Base-by-base conservation (phyloP, 2,888 invertebrate species). In the Exocentrus adspersus region DNA sequence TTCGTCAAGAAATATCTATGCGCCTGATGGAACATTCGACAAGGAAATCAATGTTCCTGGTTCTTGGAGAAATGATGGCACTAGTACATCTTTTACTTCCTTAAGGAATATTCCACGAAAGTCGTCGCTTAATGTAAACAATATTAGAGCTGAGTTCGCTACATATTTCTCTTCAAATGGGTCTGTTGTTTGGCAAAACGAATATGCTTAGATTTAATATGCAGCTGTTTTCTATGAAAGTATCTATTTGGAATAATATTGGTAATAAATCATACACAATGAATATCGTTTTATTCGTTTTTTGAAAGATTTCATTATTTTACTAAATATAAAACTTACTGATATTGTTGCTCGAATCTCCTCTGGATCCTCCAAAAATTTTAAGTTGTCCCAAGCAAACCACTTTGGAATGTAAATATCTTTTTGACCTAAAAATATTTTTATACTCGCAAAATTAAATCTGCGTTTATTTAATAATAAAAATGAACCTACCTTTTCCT, bases 11-110 rank as follows among this genome's bases (percentile, higher is more conserved):
- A 42, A 2, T 42, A 14, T 42, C 7, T 42, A 42, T 14, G 16
- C 14, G 14, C 42, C 42, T 12, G 12, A 10, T 14, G 42, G 42
- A 12, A 42, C 14, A 42, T 14, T 42, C 16, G 42, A 42, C 16
- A 28, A 4, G 7, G 28, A 28, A 28, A 20, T 19, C 7, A 45
- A 45, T 45, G 20, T 45, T 19, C 10, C 17, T 19, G 45, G 45
- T 16, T 19, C 45, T 9, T 45, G 45, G 45, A 45, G 45, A 45
- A 45, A 45, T 45, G 45, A 45, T 17, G 45, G n/a, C 17, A 16
- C n/a, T 4, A 45, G 17, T 17, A 19, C 45, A 7, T 45, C 45
- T n/a, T 19, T 45, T 17, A 19, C 9, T 16, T 20, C 19, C 9
- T 20, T 45, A 45, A 17, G 9, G 20, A 10, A 19, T 19, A 20